Evolutionary conservation across 2,797 vertebrate genomes (phyloP).

Genomic region (Labeo calbasu): DNA sequence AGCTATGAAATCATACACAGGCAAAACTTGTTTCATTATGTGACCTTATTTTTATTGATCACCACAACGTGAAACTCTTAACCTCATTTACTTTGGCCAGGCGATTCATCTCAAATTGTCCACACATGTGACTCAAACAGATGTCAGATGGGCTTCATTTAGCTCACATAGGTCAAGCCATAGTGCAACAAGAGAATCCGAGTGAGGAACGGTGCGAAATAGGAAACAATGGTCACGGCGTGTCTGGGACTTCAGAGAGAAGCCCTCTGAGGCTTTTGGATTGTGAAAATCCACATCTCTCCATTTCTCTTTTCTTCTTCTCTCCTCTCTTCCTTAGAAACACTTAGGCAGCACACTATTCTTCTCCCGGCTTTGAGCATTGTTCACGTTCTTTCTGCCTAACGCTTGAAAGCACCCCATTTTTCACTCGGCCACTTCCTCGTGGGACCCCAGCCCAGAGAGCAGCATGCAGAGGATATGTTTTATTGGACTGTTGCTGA

Average conservation of each 20-base stretch:
- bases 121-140: constrained; percentile 23
- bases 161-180: not conserved
- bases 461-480: constrained; percentile 80
- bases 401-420: constrained; percentile 83
- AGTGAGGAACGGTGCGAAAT: constrained; percentile 47
- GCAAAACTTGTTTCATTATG: constrained; percentile 76
- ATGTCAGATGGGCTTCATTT: constrained; percentile 50
- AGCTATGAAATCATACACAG: constrained; percentile 68
- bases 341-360: constrained; percentile 54
- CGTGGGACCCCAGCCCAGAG: constrained; percentile 77
- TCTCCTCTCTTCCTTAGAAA: constrained; percentile 35
- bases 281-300: constrained; percentile 75
- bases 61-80: constrained; percentile 58
- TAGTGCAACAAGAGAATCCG: constrained; percentile 38
- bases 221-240: constrained; percentile 72
- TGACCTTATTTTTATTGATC: constrained; percentile 49
- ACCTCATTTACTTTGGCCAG: constrained; percentile 63
- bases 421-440: constrained; percentile 76
- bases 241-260: constrained; percentile 66
- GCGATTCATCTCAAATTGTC: constrained; percentile 62
- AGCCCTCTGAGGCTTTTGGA: constrained; percentile 74
- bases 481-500: constrained; percentile 84
- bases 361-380: constrained; percentile 73
- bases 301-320: constrained; percentile 61
- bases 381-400: constrained; percentile 80